Evolutionary conservation across 1,140 invertebrate species (phyloP).

Genomic region (Drosophila tropicalis): DNA sequence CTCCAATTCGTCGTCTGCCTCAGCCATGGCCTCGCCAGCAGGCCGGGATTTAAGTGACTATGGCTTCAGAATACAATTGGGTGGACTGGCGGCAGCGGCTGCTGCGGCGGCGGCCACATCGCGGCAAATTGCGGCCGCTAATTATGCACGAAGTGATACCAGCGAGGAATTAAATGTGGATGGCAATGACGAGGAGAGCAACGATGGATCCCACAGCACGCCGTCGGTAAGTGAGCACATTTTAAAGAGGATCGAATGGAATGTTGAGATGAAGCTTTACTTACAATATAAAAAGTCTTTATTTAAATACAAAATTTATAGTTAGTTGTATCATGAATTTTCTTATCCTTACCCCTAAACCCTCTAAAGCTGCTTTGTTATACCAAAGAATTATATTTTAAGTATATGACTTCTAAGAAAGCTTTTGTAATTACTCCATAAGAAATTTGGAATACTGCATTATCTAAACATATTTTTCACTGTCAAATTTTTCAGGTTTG

Average conservation of each 20-base stretch:
- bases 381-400: too few relatives aligned
- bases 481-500: conserved; percentile 58
- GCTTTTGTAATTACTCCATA: too few relatives aligned
- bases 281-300: too few relatives aligned
- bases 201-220: conserved; percentile 76
- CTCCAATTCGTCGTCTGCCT: conserved; percentile 44
- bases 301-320: too few relatives aligned
- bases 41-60: conserved; percentile 81
- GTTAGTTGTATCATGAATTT: too few relatives aligned
- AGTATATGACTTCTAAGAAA: too few relatives aligned
- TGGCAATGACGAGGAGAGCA: conserved; percentile 81
- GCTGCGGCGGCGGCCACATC: conserved; percentile 79
- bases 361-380: too few relatives aligned
- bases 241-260: too few relatives aligned
- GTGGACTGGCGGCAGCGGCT: conserved; percentile 77
- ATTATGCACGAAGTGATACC: conserved; percentile 82
- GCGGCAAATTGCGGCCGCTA: conserved; percentile 75
- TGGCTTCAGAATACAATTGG: conserved; percentile 83
- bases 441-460: too few relatives aligned
- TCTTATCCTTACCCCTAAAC: too few relatives aligned
- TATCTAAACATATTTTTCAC: too few relatives aligned
- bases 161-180: conserved; percentile 82
- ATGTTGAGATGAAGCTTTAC: too few relatives aligned
- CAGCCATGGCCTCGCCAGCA: conserved; percentile 46
- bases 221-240: conserved; percentile 73